A percentile compares a stretch with the other conserved stretches of the same genome.
phyloP scores from a whole-genome alignment of 2,888 invertebrate genomes.

The Xiphydria camelus region DNA sequence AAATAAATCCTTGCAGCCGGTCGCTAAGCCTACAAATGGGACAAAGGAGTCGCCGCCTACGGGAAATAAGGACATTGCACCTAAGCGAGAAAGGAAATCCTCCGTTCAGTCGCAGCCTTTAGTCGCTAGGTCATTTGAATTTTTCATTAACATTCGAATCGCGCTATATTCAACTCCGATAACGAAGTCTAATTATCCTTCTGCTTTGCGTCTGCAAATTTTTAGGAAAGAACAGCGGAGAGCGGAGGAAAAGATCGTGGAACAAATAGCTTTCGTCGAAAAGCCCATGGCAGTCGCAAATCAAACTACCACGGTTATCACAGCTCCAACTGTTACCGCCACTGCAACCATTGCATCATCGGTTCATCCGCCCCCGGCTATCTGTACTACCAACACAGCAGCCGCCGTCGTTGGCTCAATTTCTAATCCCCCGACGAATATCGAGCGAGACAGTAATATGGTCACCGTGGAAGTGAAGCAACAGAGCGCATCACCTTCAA shows the following conservation, averaged over 20 bases:
- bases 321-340: constrained; percentile 15
- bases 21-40: constrained; percentile 51
- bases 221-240: constrained; percentile 42
- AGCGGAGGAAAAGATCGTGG: constrained; percentile 33
- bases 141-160: too few species aligned
- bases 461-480: constrained; percentile 16
- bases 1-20: constrained; percentile 44
- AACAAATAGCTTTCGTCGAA: constrained; percentile 12
- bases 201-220: constrained; percentile 5
- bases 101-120: constrained; percentile 33
- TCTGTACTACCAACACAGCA: constrained; percentile 46
- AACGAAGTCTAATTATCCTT: constrained; percentile 17
- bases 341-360: constrained; percentile 18
- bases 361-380: constrained; percentile 35
- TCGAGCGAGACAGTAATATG: constrained; percentile 48
- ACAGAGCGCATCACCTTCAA: constrained; percentile 23
- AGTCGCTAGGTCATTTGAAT: constrained; percentile 45
- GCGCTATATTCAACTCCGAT: too few species aligned
- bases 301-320: constrained; percentile 22
- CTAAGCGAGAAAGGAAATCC: constrained; percentile 47
- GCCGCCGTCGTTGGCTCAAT: constrained; percentile 56
- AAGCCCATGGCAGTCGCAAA: constrained; percentile 20
- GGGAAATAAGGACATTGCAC: constrained; percentile 48
- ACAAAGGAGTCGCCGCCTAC: constrained; percentile 58
- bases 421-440: constrained; percentile 56